These are phyloP conservation scores for Oscheius sp. DNA, from an alignment of 2,888 invertebrate genomes.

Conservation along the genomic window DNA sequence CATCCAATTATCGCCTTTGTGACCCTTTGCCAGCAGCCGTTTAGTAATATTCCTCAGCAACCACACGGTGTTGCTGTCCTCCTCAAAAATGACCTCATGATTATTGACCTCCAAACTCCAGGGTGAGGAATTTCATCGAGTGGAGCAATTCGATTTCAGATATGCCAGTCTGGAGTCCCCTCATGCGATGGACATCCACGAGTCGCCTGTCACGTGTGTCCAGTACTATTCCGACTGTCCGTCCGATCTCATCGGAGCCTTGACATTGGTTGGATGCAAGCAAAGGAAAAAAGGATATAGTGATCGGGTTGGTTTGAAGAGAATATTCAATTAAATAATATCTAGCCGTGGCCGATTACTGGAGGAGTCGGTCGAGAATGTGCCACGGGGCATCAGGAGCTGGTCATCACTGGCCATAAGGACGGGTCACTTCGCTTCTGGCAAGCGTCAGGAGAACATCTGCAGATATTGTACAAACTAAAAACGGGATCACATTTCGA, in stretches of 20 bases:
- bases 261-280: constrained; percentile 88
- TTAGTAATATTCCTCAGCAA: constrained; percentile 83
- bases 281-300: constrained; percentile 78
- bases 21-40: constrained; percentile 76
- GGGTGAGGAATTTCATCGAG: constrained; percentile 77
- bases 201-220: constrained; percentile 96
- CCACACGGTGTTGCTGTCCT: constrained; percentile 97
- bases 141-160: constrained; percentile 67
- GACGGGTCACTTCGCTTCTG: constrained; percentile 99
- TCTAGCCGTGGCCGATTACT: constrained; percentile 89
- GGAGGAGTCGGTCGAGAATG: constrained; percentile 96
- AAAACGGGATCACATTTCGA: constrained; percentile 85
- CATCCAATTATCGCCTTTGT: constrained; percentile 97
- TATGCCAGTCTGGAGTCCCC: constrained; percentile 99
- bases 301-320: constrained; percentile 58
- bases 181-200: constrained; percentile 99
- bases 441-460: constrained; percentile 88
- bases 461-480: constrained; percentile 79
- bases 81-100: constrained; percentile 95
- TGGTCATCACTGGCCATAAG: constrained; percentile 88
- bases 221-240: constrained; percentile 97
- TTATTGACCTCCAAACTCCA: constrained; percentile 92
- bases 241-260: constrained; percentile 94
- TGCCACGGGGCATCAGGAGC: constrained; percentile 95
- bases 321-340: too few species aligned